These are phyloP conservation scores for Anastrepha ludens DNA, from an alignment of 1,140 invertebrate genomes.

Conservation along the genomic window DNA sequence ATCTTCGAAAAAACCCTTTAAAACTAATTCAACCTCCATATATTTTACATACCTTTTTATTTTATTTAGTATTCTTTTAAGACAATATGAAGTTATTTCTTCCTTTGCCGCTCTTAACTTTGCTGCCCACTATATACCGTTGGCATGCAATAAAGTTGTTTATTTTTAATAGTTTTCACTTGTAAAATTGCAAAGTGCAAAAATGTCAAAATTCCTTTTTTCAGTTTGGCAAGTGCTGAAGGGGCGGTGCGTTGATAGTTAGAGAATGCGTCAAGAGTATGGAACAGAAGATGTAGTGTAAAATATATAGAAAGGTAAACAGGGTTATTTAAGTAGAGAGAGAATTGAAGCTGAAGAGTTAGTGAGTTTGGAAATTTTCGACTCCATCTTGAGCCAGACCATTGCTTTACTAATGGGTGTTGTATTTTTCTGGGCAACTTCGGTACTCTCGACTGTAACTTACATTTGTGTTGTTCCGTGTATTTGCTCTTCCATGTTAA, in stretches of 20 bases:
- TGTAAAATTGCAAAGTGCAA: conserved; percentile 48
- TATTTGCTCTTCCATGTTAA: too few relatives aligned
- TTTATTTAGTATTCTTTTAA: conserved; percentile 22
- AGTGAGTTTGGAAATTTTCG: too few relatives aligned
- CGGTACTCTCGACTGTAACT: too few relatives aligned
- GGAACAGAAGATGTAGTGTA: too few relatives aligned
- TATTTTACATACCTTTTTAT: not conserved
- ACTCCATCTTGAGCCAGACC: too few relatives aligned
- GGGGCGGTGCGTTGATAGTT: not conserved
- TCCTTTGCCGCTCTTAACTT: not conserved
- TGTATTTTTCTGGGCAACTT: too few relatives aligned
- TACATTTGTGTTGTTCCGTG: too few relatives aligned
- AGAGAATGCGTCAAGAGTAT: not conserved
- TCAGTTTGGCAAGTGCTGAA: conserved; percentile 12
- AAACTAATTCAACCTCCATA: too few relatives aligned
- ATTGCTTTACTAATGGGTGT: too few relatives aligned
- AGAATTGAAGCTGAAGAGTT: not conserved
- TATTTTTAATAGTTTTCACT: conserved; percentile 21
- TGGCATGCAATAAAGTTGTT: not conserved
- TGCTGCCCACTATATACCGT: not conserved
- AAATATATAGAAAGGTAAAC: too few relatives aligned
- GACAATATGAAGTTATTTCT: conserved; percentile 28
- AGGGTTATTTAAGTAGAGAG: not conserved
- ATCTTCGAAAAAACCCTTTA: too few relatives aligned
- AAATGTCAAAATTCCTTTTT: conserved; percentile 32